Percentiles rank a stretch among this genome's conserved stretches.
These are phyloP conservation scores for Odontothrips loti DNA, from an alignment of 2,888 invertebrate species.

Conservation along the genomic window DNA sequence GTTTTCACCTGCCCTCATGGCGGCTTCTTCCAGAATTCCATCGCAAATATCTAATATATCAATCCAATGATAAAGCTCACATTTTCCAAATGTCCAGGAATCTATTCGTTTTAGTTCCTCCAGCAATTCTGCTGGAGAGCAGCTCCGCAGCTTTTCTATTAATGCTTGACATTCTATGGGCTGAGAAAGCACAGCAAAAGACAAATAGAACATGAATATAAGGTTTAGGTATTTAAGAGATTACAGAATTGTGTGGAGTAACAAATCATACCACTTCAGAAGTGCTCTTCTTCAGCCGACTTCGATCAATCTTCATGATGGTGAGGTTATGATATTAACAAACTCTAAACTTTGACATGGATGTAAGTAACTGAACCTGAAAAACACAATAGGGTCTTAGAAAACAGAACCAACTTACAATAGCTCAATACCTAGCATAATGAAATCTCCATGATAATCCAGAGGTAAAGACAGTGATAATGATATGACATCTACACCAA, in stretches of 20 bases:
- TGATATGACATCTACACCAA: not conserved
- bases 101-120: slow-evolving; percentile 67
- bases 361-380: slow-evolving; percentile 8
- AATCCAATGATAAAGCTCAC: slow-evolving; percentile 82
- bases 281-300: slow-evolving; percentile 74
- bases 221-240: slow-evolving; percentile 3
- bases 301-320: slow-evolving; percentile 76
- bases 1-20: slow-evolving; percentile 56
- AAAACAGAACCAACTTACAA: not conserved
- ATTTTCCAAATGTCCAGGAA: slow-evolving; percentile 81
- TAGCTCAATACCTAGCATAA: too few species aligned
- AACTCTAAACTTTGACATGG: not conserved
- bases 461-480: not conserved
- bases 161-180: slow-evolving; percentile 71
- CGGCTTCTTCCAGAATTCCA: slow-evolving; percentile 69
- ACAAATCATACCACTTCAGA: slow-evolving; percentile 65
- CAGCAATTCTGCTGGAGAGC: slow-evolving; percentile 61
- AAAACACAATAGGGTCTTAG: too few species aligned
- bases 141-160: slow-evolving; percentile 66
- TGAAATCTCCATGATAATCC: too few species aligned
- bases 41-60: slow-evolving; percentile 74
- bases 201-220: slow-evolving; percentile 28
- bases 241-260: not conserved
- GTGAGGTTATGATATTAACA: slow-evolving; percentile 1
- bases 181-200: slow-evolving; percentile 42